Conservation (phyloP, 2,113 vertebrate species). For the Gnathochromis pfefferi region DNA sequence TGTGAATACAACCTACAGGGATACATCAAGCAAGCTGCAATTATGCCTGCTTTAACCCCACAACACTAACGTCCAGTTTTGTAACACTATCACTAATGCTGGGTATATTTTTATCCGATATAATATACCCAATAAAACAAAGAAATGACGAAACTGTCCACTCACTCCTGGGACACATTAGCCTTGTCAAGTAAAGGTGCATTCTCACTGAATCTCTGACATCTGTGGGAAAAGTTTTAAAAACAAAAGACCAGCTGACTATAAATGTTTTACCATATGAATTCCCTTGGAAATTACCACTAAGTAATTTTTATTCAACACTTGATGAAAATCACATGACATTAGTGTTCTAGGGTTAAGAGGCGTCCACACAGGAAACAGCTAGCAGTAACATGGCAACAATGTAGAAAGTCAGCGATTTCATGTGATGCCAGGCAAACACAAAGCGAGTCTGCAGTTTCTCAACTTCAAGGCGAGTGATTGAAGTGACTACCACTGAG, state of each 20-base stretch:
- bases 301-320: not conserved
- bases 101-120: accelerated
- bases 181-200: not conserved
- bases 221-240: not conserved
- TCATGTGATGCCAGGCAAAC: not conserved
- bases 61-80: not conserved
- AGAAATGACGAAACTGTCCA: not conserved
- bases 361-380: not conserved
- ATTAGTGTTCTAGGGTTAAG: no score
- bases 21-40: not conserved
- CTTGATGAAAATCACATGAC: not conserved
- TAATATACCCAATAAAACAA: not conserved
- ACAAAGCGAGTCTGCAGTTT: not conserved
- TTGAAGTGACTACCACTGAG: not conserved
- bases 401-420: not conserved
- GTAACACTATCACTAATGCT: not conserved
- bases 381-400: not conserved
- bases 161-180: not conserved
- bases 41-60: not conserved
- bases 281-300: not conserved
- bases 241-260: not conserved
- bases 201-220: not conserved
- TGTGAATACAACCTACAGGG: accelerated
- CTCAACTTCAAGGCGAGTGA: not conserved
- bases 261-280: not conserved